Evolutionary conservation across 30 jellyfish, hydroid and myxozoan species (phyloP).

Genomic region (Aurelia coerulea): DNA sequence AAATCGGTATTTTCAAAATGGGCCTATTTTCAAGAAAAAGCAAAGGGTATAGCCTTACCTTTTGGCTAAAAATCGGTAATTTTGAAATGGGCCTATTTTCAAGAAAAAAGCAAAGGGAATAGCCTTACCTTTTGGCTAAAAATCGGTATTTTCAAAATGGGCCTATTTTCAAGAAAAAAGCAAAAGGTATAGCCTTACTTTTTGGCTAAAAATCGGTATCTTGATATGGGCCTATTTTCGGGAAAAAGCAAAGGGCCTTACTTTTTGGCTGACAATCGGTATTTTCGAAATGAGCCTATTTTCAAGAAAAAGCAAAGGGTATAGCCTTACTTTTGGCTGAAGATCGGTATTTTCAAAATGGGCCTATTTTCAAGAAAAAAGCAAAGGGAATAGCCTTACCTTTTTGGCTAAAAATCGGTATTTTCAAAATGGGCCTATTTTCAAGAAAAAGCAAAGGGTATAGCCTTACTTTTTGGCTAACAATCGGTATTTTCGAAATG

Average conservation of each 20-base stretch:
- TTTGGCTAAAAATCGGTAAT: background rate
- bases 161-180: no score
- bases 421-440: background rate
- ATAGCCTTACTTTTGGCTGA: background rate
- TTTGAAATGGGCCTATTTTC: background rate
- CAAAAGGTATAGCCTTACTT: no score
- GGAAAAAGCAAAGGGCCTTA: no score
- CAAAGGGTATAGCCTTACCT: no score
- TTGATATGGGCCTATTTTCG: no score
- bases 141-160: background rate
- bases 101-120: background rate
- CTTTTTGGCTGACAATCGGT: no score
- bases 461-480: background rate
- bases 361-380: no score
- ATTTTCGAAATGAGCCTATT: background rate
- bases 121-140: background rate
- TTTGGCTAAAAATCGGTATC: no score
- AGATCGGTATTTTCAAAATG: background rate
- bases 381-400: background rate
- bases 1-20: no score
- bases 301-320: background rate
- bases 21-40: no score
- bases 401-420: background rate
- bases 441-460: background rate
- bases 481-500: background rate